Conservation (phyloP, 2,113 vertebrate species). For the Taurulus bubalis region DNA sequence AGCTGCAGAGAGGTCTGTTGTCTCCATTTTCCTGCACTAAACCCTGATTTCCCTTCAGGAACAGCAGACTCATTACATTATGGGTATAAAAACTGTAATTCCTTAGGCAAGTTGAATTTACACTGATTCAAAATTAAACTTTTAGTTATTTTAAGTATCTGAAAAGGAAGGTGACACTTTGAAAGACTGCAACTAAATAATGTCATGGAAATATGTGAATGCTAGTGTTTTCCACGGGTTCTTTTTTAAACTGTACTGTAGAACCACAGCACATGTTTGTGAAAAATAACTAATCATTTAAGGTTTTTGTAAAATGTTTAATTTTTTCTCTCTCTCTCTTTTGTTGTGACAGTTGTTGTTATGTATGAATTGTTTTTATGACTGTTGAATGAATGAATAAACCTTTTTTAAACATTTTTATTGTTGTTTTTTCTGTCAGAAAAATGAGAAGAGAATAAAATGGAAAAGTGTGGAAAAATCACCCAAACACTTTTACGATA, state of each 20-base stretch:
- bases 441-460: background rate
- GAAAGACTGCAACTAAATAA: background rate
- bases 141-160: slow-evolving; percentile 19
- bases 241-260: slow-evolving; percentile 8
- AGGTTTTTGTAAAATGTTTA: slow-evolving; percentile 19
- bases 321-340: background rate
- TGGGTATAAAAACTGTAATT: background rate
- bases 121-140: background rate
- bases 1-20: background rate
- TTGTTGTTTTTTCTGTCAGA: background rate
- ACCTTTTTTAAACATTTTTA: slow-evolving; percentile 49
- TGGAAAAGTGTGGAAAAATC: background rate
- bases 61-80: background rate
- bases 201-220: background rate
- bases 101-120: background rate
- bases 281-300: slow-evolving; percentile 41
- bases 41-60: background rate
- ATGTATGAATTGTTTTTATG: slow-evolving; percentile 46
- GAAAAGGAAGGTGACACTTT: background rate
- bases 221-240: background rate
- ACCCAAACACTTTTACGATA: slow-evolving; percentile 5
- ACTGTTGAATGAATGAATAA: slow-evolving; percentile 58
- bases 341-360: slow-evolving; percentile 21
- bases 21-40: too few species aligned
- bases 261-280: slow-evolving; percentile 11